Evolutionary conservation across 2,113 vertebrate species (phyloP).

Genomic region (Oplegnathus fasciatus): DNA sequence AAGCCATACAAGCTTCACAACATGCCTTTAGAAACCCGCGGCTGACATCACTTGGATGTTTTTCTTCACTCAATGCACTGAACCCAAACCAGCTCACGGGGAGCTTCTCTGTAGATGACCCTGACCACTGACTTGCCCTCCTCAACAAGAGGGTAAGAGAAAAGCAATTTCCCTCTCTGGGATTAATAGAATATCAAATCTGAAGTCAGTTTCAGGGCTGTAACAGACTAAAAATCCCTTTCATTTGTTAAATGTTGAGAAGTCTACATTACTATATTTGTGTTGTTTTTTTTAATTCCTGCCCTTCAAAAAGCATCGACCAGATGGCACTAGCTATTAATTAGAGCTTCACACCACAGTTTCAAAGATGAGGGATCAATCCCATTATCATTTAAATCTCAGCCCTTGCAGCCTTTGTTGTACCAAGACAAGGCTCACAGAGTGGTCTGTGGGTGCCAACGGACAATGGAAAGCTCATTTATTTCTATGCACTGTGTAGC

Average conservation of each 20-base stretch:
- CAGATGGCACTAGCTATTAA: slow-evolving; percentile 39
- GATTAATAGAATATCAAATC: slow-evolving; percentile 1
- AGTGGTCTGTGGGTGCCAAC: slow-evolving; percentile 41
- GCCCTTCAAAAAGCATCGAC: slow-evolving; percentile 20
- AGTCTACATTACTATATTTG: slow-evolving; percentile 12
- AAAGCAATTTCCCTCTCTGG: neutral
- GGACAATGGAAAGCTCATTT: slow-evolving; percentile 75
- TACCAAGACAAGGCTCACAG: slow-evolving; percentile 28
- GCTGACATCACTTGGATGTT: slow-evolving; percentile 5
- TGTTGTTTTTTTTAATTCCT: neutral
- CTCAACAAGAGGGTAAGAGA: slow-evolving; percentile 2
- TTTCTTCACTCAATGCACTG: neutral
- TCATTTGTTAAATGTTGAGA: slow-evolving; percentile 1
- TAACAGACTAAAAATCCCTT: neutral
- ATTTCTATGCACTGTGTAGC: slow-evolving; percentile 44
- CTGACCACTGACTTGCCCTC: neutral
- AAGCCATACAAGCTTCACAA: slow-evolving; percentile 1
- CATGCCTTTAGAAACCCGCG: slow-evolving; percentile 6
- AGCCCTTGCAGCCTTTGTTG: slow-evolving; percentile 49
- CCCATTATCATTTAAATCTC: slow-evolving; percentile 66
- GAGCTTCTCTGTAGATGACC: neutral
- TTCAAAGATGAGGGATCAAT: slow-evolving; percentile 53
- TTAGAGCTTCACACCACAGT: slow-evolving; percentile 37
- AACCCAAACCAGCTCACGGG: slow-evolving; percentile 10
- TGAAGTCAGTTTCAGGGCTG: neutral